Base-by-base conservation (phyloP, 2,113 vertebrate genomes). In the Cebidichthys violaceus region DNA sequence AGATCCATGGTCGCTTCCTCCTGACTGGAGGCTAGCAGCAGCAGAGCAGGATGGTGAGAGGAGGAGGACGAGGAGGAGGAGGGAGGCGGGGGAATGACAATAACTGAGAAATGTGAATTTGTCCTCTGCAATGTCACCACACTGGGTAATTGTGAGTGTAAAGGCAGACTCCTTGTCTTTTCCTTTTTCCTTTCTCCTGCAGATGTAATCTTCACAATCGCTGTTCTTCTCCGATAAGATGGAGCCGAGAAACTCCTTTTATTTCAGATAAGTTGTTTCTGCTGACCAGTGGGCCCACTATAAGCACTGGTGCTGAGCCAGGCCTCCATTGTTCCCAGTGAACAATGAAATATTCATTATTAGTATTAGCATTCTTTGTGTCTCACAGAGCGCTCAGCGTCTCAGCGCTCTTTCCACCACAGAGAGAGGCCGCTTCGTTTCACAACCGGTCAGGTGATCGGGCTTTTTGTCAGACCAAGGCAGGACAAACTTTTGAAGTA, bases 81-180 rank as follows among this genome's bases (percentile, higher is more conserved):
- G 9, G 2, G 50, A 2, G 75, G 22, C 73, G 52, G 27, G 64
- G 22, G 27, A 73, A 86, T 62, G 83, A 89, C 85, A 88, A 87
- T 88, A 88, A 90, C 79, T 7, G 77, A 85, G 82, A 80, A 90
- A 91, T 85, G 84, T 17, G 75, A 87, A 79, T 88, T 88, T 90
- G 90, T 93, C 91, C 92, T 94, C 91, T 71, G 67, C 94, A 94
- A 93, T 93, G 95, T 95, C 94, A 94, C 84, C 81, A 77, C 83
- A 39, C 33, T 70, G 78, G 86, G 71, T 82, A 88, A 90, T 81
- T 89, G 85, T 2, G 77, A 60, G 67, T 72, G 68, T 69, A 70
- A 80, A 78, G 57, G 64, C 81, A 81, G 86, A 80, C 80, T 74
- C 71, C 14, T 84, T 20, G 45, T 86, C 55, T 37, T 62, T 71